Evolutionary conservation across 2,888 invertebrate species (phyloP), one percentile per base, ranked within the genome.

Genomic region (Perizoma flavofasciatum): DNA sequence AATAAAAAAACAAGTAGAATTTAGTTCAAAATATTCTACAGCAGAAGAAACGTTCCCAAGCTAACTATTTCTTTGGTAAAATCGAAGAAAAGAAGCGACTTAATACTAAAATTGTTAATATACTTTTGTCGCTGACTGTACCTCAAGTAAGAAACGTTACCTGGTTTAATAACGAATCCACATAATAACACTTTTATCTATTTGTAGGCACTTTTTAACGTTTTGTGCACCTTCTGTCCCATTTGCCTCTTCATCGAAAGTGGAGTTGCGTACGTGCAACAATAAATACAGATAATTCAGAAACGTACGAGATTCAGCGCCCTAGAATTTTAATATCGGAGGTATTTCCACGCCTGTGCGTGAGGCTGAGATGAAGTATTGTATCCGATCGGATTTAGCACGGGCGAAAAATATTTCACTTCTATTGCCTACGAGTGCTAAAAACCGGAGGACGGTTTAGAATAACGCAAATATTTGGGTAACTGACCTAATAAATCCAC

Each of bases 301-400:
- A 63, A 65, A 55, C 55, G 52, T 69, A 66, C 68, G 69, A 77
- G 75, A 45, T 72, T 63, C 69, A 49, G 68, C 69, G 82, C 69
- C 69, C 85, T 73, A 81, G 74, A 79, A 78, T 79, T 73, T 77
- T 72, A 71, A 72, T 74, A 77, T 68, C 61, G 32, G 57, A 49
- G 65, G 56, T 56, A 65, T 61, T 59, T 66, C 57, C 61, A 61
- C 63, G 61, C 47, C 54, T 32, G 5, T 33, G 10, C 44, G 39
- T 8, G 51, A 11, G 44, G 43, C 37, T 43, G 9, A 41, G 11
- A 46, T 44, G 43, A 43, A 35, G 7, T 6, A 33, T 47, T 45
- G 46, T 45, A 7, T 43, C n/a, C 4, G 3, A 49, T 39, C 33
- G 46, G 46, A 46, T 33, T 46, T 46, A 46, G 46, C 43, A 6